phyloP scores from a whole-genome alignment of 30 jellyfish, hydroid and myxozoan species.

The Aurelia aurita complex sp. Pacific region DNA sequence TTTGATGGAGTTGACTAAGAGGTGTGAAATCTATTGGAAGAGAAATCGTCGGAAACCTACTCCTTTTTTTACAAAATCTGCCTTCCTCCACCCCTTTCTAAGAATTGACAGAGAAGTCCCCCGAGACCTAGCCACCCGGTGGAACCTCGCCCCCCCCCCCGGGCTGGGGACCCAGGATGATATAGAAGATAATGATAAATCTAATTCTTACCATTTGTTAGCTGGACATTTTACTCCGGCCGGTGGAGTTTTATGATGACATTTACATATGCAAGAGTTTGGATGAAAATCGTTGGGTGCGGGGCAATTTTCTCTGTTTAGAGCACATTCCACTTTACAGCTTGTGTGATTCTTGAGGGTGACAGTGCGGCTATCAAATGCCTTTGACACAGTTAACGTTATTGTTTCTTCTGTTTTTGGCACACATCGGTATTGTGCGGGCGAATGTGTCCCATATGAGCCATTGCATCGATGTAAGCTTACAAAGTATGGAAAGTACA shows the following conservation, averaged over 20 bases:
- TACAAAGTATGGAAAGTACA: conserved; percentile 69
- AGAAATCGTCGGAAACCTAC: too few relatives aligned
- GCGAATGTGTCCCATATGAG: conserved; percentile 52
- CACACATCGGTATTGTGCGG: conserved; percentile 42
- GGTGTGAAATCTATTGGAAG: too few relatives aligned
- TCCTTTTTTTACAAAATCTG: too few relatives aligned
- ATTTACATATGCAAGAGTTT: conserved; percentile 13
- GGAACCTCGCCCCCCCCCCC: too few relatives aligned
- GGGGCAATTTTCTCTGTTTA: conserved; percentile 31
- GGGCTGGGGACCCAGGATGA: too few relatives aligned
- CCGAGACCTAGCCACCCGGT: too few relatives aligned
- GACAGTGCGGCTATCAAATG: not conserved
- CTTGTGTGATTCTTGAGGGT: conserved; percentile 46
- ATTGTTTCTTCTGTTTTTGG: conserved; percentile 9
- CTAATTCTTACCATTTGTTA: too few relatives aligned
- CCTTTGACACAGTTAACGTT: not conserved
- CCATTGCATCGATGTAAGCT: conserved; percentile 81
- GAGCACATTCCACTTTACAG: conserved; percentile 58
- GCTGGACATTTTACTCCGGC: not conserved
- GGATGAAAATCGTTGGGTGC: conserved; percentile 5
- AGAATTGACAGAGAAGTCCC: too few relatives aligned
- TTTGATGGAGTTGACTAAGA: too few relatives aligned
- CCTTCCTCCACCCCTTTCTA: too few relatives aligned
- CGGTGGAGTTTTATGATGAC: conserved; percentile 3
- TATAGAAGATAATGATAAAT: too few relatives aligned